Base-by-base conservation (phyloP, 2,888 invertebrate species). In the Corythucha ciliata region DNA sequence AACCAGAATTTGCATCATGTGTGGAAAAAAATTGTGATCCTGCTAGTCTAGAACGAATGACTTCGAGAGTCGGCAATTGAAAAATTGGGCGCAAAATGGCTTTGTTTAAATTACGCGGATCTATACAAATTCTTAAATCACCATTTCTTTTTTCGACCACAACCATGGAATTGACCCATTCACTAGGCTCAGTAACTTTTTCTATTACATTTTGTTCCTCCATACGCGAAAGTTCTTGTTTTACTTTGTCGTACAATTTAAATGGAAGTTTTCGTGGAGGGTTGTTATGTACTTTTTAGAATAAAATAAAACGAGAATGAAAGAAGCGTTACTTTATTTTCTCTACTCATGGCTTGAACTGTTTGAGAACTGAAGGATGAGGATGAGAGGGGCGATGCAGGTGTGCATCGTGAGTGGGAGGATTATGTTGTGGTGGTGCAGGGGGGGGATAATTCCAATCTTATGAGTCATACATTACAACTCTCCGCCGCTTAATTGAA, bases 1-100 rank as follows among this genome's bases (percentile, higher is more conserved):
- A 44, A 7, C 44, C 44, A 16, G 44, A 44, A 21, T 44, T 5
- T 18, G 44, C 44, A 29, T 44, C 29, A 8, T 6, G 32, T 21
- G 44, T 29, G 14, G 26, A 18, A 29, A 44, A 44, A 16, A 44
- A 20, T 10, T 16, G 20, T 14, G 44, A 44, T 16, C 44, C 27
- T 20, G 26, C 29, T 29, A 44, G 21, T 29, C 29, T 26, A 12
- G 44, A 44, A 26, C 44, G 16, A 16, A 27, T 18, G 14, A 27
- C 27, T 27, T 29, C 29, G 7, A 44, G 10, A n/a, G 44, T 44
- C 10, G 44, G 44, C 29, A 44, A 44, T 14, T 26, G 27, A 16
- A 44, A 44, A 18, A 20, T 26, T 16, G 44, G 21, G 20, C 44
- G 6, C 44, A 44, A 20, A 12, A 27, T 27, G 18, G n/a, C 29